A percentile compares a stretch with the other conserved stretches of the same genome.
phyloP scores from a whole-genome alignment of 2,888 invertebrate genomes.

The Salticus scenicus region DNA sequence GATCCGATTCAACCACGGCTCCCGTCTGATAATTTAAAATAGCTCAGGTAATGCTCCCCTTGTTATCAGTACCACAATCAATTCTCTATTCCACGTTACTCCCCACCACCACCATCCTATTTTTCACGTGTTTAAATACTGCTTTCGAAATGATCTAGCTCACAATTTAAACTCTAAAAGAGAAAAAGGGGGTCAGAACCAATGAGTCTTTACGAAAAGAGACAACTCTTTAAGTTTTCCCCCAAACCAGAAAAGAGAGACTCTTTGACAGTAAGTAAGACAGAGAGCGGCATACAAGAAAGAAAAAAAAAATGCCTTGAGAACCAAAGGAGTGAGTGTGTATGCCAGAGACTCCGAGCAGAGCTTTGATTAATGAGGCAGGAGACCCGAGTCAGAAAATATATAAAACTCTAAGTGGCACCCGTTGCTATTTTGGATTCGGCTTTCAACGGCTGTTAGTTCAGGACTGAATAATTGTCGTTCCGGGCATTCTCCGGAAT shows the following conservation, averaged over 20 bases:
- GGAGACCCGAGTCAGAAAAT: constrained; percentile 7
- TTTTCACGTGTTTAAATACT: too few species aligned
- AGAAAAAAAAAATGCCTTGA: neutral
- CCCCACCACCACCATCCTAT: too few species aligned
- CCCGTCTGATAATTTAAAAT: too few species aligned
- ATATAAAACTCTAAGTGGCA: neutral
- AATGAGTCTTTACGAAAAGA: neutral
- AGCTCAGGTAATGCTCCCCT: too few species aligned
- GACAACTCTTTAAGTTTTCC: neutral
- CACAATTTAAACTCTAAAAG: neutral
- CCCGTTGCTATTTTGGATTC: constrained; percentile 28
- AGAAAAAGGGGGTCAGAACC: too few species aligned
- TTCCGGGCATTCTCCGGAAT: constrained; percentile 7
- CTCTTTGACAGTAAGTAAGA: constrained; percentile 13
- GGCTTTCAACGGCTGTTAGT: constrained; percentile 30
- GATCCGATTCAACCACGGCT: too few species aligned
- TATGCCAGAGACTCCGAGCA: constrained; percentile 8
- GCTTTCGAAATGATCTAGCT: neutral
- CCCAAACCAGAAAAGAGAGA: neutral
- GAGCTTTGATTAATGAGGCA: constrained; percentile 20
- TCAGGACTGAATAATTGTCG: constrained; percentile 27
- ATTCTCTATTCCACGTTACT: too few species aligned
- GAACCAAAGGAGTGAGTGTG: too few species aligned
- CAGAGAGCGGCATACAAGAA: neutral
- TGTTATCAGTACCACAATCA: too few species aligned